Evolutionary conservation across 2,797 vertebrate species (phyloP).

Genomic region (Tympanoctomys barrerae): DNA sequence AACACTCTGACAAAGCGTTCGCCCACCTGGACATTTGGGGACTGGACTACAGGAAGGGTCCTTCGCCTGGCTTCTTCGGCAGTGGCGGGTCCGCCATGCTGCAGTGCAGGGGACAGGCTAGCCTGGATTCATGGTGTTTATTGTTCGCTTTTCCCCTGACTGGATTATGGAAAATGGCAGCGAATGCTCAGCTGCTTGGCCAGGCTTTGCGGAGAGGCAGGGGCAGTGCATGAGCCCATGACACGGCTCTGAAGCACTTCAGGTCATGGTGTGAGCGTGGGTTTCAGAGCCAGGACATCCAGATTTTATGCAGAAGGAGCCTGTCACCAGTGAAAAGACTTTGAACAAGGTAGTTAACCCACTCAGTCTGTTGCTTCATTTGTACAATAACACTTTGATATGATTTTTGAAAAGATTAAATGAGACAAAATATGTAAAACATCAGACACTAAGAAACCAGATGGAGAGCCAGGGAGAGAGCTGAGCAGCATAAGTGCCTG

Average conservation of each 20-base stretch:
- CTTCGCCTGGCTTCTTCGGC: neutral
- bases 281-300: neutral
- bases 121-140: neutral
- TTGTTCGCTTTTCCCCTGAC: neutral
- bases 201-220: neutral
- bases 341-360: neutral
- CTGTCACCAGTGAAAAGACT: neutral
- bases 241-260: neutral
- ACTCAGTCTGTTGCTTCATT: neutral
- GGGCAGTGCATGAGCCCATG: neutral
- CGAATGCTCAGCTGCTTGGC: neutral
- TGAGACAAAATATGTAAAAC: neutral
- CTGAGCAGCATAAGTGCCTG: no score
- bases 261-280: neutral
- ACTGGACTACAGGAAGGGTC: neutral
- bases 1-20: neutral
- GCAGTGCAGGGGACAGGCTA: neutral
- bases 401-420: neutral
- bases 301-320: neutral
- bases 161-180: neutral
- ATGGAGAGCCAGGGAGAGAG: no score
- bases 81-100: no score
- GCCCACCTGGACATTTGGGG: neutral
- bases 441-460: neutral
- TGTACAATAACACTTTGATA: neutral